A percentile compares a stretch with the other conserved stretches of the same genome.
Evolutionary conservation across 2,888 invertebrate genomes (phyloP).

Genomic region (Lacanobia wlatinum): DNA sequence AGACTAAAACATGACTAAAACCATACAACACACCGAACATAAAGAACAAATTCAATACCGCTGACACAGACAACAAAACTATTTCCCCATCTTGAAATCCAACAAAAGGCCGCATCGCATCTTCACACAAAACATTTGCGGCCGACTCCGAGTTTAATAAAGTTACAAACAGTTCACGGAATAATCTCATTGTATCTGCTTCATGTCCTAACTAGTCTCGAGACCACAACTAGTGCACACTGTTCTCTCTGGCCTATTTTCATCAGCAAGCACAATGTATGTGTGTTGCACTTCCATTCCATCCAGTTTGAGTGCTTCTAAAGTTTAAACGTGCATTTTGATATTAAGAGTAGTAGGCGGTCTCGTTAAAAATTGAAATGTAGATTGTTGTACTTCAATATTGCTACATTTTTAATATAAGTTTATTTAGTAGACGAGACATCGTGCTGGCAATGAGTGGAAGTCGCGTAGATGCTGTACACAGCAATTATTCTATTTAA

Average conservation of each 20-base stretch:
- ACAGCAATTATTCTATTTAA: no score
- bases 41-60: slow-evolving; percentile 5
- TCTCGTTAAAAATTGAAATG: slow-evolving; percentile 43
- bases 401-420: neutral
- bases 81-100: slow-evolving; percentile 15
- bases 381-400: slow-evolving; percentile 5
- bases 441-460: neutral
- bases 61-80: slow-evolving; percentile 11
- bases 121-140: slow-evolving; percentile 49
- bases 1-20: no score
- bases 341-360: slow-evolving; percentile 47
- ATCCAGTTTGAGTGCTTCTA: slow-evolving; percentile 59
- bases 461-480: neutral
- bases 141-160: slow-evolving; percentile 44
- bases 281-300: slow-evolving; percentile 55
- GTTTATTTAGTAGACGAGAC: neutral
- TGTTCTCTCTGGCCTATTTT: slow-evolving; percentile 62
- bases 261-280: slow-evolving; percentile 52
- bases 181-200: slow-evolving; percentile 59
- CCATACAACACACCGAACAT: neutral
- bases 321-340: slow-evolving; percentile 58
- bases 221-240: slow-evolving; percentile 43
- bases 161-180: slow-evolving; percentile 41
- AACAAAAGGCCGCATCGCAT: slow-evolving; percentile 35
- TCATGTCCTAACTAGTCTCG: slow-evolving; percentile 41